Base-by-base conservation (phyloP, 2,113 vertebrate genomes). In the Melanostigma gelatinosum region DNA sequence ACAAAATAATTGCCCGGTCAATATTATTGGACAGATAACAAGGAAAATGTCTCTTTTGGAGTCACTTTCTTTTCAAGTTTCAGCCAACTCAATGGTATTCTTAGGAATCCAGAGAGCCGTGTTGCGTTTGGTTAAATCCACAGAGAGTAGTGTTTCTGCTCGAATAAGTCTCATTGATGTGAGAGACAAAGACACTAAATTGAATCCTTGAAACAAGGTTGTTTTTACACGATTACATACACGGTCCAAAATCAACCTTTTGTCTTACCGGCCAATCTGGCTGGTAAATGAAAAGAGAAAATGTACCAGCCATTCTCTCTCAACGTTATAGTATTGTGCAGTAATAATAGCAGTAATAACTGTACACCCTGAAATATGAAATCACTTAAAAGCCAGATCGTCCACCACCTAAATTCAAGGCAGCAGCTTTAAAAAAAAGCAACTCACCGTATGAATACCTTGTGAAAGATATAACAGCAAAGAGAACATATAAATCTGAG, bases 141-240 rank as follows among this genome's bases (percentile, higher is more conserved):
- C 66, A 71, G 48, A 65, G 72, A 52, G 27, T 0, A 10, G 27
- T 3, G 40, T 38, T 81, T 75, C 62, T 71, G 58, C 75, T 42
- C 58, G 67, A 89, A 66, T 75, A 40, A 66, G 16, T 27, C 42
- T 27, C 32, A 87, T 73, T 87, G 82, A 90, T 10, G 64, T 85
- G 54, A 61, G 64, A 79, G 65, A 84, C 70, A 82, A 74, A 64
- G 65, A 54, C 42, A 48, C 42, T 24, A 48, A 66, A 48, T 46
- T 32, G 24, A 66, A 66, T 66, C 27, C 44, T 46, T 20, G 10
- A 87, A 54, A 77, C n/a, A 0, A 4, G 63, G 75, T 73, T 75
- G 65, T 64, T 60, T 13, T 57, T 29, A 58, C 54, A 57, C n/a
- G n/a, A 57, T 57, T 27, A 57, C n/a, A n/a, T 10, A 57, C 54